A percentile compares a stretch with the other conserved stretches of the same genome.
Conservation (phyloP, 2,113 vertebrate genomes). For the Brachyhypopomus gauderio region DNA sequence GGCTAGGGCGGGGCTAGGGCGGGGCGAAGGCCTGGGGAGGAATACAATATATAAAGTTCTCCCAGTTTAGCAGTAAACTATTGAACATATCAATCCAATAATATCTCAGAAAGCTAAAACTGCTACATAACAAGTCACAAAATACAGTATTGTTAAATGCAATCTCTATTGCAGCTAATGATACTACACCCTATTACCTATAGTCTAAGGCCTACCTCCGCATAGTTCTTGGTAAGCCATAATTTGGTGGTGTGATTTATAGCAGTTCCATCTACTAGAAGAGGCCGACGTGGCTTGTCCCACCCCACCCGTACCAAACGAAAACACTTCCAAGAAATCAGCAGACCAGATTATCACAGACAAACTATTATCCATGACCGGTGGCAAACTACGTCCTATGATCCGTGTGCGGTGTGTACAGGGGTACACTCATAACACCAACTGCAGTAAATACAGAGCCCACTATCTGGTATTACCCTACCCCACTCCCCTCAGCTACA, state of each 20-base stretch:
- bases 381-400: constrained; percentile 65
- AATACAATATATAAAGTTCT: constrained; percentile 75
- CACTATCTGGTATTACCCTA: constrained; percentile 39
- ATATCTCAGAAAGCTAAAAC: constrained; percentile 70
- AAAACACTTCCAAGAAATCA: constrained; percentile 61
- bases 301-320: constrained; percentile 47
- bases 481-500: constrained; percentile 20
- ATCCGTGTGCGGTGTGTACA: constrained; percentile 57
- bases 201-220: constrained; percentile 45
- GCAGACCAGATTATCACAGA: constrained; percentile 65
- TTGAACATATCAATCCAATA: constrained; percentile 63
- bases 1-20: constrained; percentile 46
- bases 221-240: constrained; percentile 51
- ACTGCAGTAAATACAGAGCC: constrained; percentile 45
- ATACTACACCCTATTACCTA: constrained; percentile 63
- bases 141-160: constrained; percentile 73
- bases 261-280: constrained; percentile 40
- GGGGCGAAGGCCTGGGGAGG: constrained; percentile 38
- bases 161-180: constrained; percentile 72
- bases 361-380: constrained; percentile 70
- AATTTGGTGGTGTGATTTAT: constrained; percentile 61
- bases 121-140: constrained; percentile 80
- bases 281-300: constrained; percentile 38
- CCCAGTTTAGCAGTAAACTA: constrained; percentile 67
- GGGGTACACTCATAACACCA: constrained; percentile 33